These are phyloP conservation scores for Diadema setosum DNA, from an alignment of 35 echinoderm and acorn worm genomes.

Conservation along the genomic window DNA sequence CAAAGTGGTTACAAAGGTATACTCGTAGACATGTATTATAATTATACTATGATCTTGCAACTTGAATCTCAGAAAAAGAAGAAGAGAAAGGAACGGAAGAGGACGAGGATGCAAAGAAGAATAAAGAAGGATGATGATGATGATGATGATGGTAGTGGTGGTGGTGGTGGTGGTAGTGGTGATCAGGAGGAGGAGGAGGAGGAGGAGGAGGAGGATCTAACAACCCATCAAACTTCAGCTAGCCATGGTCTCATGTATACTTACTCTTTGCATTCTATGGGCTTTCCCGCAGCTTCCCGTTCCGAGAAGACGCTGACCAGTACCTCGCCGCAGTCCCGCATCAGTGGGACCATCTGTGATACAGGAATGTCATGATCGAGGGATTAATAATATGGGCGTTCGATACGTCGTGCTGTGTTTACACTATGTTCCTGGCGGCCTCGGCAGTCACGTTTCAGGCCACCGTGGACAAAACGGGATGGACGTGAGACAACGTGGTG, in stretches of 20 bases:
- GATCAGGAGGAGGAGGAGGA: background rate
- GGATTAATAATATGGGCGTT: background rate
- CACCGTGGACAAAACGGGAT: too few relatives aligned
- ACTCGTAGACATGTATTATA: too few relatives aligned
- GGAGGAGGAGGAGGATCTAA: too few relatives aligned
- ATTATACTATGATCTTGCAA: too few relatives aligned
- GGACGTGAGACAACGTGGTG: too few relatives aligned
- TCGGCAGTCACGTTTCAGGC: too few relatives aligned
- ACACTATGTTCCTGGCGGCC: too few relatives aligned
- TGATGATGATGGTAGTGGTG: background rate
- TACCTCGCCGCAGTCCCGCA: constrained; percentile 7
- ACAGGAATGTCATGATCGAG: background rate
- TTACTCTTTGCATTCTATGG: constrained; percentile 31
- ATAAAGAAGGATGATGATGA: background rate
- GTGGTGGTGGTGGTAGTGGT: too few relatives aligned
- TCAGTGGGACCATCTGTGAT: background rate
- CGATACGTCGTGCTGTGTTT: too few relatives aligned
- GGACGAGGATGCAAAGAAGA: background rate
- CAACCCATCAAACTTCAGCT: background rate
- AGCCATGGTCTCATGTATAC: background rate
- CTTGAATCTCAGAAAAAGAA: too few relatives aligned
- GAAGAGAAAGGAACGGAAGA: too few relatives aligned
- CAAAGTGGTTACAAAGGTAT: too few relatives aligned
- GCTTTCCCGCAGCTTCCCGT: background rate
- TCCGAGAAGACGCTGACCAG: background rate